Evolutionary conservation across 2,888 invertebrate genomes (phyloP).

Genomic region (Pocota personata): DNA sequence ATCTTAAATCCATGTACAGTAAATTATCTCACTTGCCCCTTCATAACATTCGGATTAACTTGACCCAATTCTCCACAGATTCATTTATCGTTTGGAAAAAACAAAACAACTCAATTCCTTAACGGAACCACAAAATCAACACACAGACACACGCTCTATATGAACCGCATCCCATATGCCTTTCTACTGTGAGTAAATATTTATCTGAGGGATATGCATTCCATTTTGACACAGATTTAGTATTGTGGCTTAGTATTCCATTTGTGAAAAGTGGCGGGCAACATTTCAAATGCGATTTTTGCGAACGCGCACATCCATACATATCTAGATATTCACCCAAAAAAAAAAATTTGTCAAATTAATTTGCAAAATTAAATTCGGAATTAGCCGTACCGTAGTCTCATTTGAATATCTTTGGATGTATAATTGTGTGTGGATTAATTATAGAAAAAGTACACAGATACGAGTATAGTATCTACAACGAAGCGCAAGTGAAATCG

Average conservation of each 20-base stretch:
- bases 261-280: neutral
- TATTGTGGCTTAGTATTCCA: neutral
- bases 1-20: neutral
- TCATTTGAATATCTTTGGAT: constrained; percentile 18
- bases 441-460: constrained; percentile 34
- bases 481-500: constrained; percentile 30
- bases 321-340: neutral
- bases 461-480: neutral
- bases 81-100: constrained; percentile 7
- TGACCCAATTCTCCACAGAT: constrained; percentile 49
- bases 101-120: constrained; percentile 8
- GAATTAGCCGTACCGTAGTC: neutral
- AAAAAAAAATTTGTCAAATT: constrained; percentile 10
- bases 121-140: no score
- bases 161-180: neutral
- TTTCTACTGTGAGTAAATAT: constrained; percentile 6
- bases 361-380: constrained; percentile 32
- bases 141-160: neutral
- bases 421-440: constrained; percentile 8
- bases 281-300: neutral
- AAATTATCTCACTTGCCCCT: neutral
- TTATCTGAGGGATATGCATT: constrained; percentile 23
- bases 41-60: neutral
- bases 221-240: neutral
- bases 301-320: neutral